These are phyloP conservation scores for Smittia aterrima DNA, from an alignment of 2,888 invertebrate genomes.

Conservation along the genomic window DNA sequence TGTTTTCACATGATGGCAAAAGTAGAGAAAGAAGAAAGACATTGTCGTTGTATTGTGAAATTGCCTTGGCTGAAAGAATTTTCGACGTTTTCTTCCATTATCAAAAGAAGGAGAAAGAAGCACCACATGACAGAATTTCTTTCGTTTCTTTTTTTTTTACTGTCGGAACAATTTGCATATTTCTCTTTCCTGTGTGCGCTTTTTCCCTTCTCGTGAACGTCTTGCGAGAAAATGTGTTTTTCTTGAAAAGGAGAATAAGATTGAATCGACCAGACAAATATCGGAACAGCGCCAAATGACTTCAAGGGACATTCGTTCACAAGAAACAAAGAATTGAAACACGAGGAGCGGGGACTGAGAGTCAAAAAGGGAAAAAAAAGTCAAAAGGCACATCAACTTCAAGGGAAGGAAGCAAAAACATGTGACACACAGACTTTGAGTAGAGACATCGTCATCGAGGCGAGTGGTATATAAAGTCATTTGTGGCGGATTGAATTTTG, in stretches of 20 bases:
- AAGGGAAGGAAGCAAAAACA: constrained; percentile 1
- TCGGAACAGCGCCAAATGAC: constrained; percentile 5
- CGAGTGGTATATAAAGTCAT: constrained; percentile 10
- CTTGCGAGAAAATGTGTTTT: constrained; percentile 21
- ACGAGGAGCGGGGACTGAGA: neutral
- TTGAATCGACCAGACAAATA: constrained; percentile 12
- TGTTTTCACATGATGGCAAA: constrained; percentile 23
- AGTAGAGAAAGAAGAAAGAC: neutral
- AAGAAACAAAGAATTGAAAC: neutral
- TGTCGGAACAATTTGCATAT: constrained; percentile 25
- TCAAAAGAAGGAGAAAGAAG: constrained; percentile 14
- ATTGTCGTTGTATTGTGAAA: neutral
- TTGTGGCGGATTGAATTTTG: constrained; percentile 23
- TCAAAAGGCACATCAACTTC: constrained; percentile 3
- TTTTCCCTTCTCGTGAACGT: neutral
- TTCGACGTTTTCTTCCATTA: constrained; percentile 9
- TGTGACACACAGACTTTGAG: constrained; percentile 33
- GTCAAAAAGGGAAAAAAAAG: constrained; percentile 13
- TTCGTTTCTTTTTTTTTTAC: neutral
- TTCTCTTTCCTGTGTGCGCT: neutral
- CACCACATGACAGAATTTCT: constrained; percentile 27
- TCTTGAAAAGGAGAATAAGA: neutral
- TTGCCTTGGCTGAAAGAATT: constrained; percentile 21
- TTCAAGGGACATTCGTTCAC: neutral
- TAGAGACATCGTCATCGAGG: neutral